Evolutionary conservation across 2,888 invertebrate genomes (phyloP), one percentile per base, ranked within the genome.

Genomic region (Phytoseiulus persimilis): DNA sequence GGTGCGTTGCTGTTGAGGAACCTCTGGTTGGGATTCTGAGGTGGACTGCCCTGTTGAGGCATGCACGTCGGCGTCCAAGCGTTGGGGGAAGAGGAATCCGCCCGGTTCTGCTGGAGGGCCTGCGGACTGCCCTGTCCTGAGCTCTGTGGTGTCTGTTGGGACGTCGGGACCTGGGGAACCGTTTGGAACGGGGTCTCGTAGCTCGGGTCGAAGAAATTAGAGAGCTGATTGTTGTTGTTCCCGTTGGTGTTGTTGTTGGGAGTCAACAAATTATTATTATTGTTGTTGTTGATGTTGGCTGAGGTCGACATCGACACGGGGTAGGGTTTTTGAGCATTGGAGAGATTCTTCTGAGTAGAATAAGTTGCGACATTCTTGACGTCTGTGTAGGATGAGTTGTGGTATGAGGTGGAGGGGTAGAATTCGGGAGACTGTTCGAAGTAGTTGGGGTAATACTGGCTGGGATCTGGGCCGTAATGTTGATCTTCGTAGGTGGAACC

Each of bases 361-460:
- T 87, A 87, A n/a, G 87, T 87, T 23, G 87, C 32, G n/a, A 87
- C 87, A 45, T 87, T 87, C 23, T 87, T 87, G 18, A 31, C 87
- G 33, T 87, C 87, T n/a, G 32, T 87, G 87, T 87, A 87, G 0
- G 87, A 87, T 23, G 87, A 33, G 32, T 87, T 87, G 33, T 32
- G 87, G 39, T 87, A 87, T 31, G 94, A 92, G 83, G 94, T 94
- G 92, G 95, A 94, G 91, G 95, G 94, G 93, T 96, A 96, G 93
- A 96, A 96, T 93, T 96, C 95, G 5, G 95, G 94, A 89, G 95
- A 95, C 93, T 93, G 95, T 93, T 95, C 96, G 93, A 94, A 94
- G 91, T 92, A 93, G 93, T 95, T 95, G 83, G 92, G 92, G 83
- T 91, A 92, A 89, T 92, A 92, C 83, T 91, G 91, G 91, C 94